Percentiles rank a stretch among this genome's conserved stretches.
These are phyloP conservation scores for Antechinus flavipes DNA, from an alignment of 2,113 vertebrate genomes.

Conservation along the genomic window DNA sequence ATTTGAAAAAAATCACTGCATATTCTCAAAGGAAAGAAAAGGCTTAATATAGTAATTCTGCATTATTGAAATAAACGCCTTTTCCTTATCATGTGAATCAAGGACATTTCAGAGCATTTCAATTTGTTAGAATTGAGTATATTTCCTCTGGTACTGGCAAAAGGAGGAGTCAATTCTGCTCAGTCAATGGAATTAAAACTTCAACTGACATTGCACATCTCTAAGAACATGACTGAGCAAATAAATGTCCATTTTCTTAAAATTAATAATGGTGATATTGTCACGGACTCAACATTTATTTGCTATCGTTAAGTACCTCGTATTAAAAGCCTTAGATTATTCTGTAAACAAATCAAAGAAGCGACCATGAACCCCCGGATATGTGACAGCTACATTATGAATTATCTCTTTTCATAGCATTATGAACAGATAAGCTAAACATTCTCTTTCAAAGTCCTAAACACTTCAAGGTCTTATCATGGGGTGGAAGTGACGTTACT, in stretches of 20 bases:
- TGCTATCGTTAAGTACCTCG: not conserved
- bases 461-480: not conserved
- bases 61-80: not conserved
- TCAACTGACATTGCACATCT: not conserved
- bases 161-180: not conserved
- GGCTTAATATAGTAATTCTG: not conserved
- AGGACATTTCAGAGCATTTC: not conserved
- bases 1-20: not conserved
- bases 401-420: not conserved
- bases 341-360: constrained; percentile 14
- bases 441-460: not conserved
- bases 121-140: not conserved
- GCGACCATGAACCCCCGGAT: constrained; percentile 25
- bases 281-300: not conserved
- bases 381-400: constrained; percentile 35
- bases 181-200: not conserved
- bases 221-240: not conserved
- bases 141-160: not conserved
- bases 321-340: not conserved
- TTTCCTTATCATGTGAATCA: not conserved
- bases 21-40: not conserved
- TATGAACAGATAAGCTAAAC: constrained; percentile 35
- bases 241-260: not conserved
- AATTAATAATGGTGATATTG: not conserved
- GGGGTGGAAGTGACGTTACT: not conserved